Evolutionary conservation across 2,888 invertebrate genomes (phyloP), one percentile per base, ranked within the genome.

Genomic region (Mythimna loreyi): DNA sequence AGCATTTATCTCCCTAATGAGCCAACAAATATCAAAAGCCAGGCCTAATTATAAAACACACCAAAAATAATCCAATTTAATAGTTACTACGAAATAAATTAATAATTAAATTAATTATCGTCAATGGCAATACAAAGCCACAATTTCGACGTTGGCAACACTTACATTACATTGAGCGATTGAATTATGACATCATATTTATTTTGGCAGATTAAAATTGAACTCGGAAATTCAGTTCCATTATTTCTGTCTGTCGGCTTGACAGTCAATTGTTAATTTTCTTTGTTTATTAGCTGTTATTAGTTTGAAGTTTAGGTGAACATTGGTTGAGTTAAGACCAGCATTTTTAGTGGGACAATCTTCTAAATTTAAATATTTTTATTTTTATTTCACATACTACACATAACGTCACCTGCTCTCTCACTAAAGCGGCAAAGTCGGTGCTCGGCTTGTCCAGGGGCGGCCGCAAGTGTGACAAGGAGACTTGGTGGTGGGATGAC

Each of bases 91-190:
- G 30, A 16, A 70, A 49, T 40, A 64, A 45, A 72, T 64, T 28
- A 65, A 71, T 57, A 65, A 65, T 45, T 21, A 28, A 47, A 66
- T 73, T 47, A 47, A 66, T 73, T 47, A 66, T 25, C 47, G 53
- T 40, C 58, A 58, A 33, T 33, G 36, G 52, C 57, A 45, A 30
- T 8, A 5, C 30, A 53, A 73, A 72, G 30, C 72, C 58, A 45
- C 57, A 65, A 72, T 73, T 40, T 58, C 45, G 57, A 55, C 11
- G 21, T 9, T n/a, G 5, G 45, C 40, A 28, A 23, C 36, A 47
- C n/a, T 49, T 9, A n/a, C n/a, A 23, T 67, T 21, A 66, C 40
- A 73, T 33, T 66, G 47, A 53, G n/a, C 21, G 53, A 47, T 30
- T 47, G 25, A 64, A 73, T 73, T 72, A 58, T 72, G 30, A 43